Conservation (phyloP, 2,113 vertebrate species). For the Lethenteron reissneri region DNA sequence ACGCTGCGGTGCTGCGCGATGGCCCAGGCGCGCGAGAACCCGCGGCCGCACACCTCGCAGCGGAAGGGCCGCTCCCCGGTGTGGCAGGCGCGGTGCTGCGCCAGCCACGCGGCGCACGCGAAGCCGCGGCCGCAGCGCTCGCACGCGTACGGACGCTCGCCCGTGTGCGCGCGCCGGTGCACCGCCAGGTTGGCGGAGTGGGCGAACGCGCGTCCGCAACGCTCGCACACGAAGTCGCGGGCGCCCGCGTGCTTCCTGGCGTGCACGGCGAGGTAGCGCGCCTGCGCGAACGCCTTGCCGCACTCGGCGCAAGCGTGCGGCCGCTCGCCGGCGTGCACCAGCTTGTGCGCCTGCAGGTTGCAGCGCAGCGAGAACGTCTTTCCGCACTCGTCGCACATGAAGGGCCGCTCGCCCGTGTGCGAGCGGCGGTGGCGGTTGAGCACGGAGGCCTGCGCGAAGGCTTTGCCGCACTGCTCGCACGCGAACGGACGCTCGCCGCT, state of each 20-base stretch:
- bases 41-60: not conserved
- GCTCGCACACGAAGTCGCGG: not conserved
- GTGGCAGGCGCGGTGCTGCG: not conserved
- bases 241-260: not conserved
- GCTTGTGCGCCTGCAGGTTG: not conserved
- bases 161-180: not conserved
- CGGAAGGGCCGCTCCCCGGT: not conserved
- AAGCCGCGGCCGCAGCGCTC: not conserved
- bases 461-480: not conserved
- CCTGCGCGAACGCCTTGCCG: not conserved
- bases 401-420: constrained; percentile 1
- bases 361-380: constrained; percentile 1
- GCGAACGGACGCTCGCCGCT: constrained; percentile 1
- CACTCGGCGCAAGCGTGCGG: not conserved
- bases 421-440: no score
- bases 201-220: not conserved
- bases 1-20: not conserved
- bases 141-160: not conserved
- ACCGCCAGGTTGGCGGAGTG: not conserved
- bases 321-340: not conserved
- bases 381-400: not conserved
- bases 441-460: constrained; percentile 1
- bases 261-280: not conserved
- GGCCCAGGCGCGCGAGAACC: not conserved
- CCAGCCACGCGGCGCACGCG: not conserved